A percentile compares a stretch with the other conserved stretches of the same genome.
Conservation (phyloP, 23 tunicate species). For the Styela clava region DNA sequence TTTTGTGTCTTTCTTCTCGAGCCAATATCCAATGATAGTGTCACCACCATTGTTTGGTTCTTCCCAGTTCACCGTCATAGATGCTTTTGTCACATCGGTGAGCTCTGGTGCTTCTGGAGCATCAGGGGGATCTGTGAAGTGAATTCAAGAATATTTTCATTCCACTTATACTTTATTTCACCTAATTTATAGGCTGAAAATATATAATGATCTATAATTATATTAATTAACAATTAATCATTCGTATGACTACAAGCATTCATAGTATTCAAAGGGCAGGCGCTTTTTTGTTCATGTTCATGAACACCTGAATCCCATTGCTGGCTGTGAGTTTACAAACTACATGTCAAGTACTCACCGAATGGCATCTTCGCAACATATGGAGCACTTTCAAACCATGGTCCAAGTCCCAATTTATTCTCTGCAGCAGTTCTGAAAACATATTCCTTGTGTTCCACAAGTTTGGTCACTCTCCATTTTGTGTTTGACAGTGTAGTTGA, state of each 20-base stretch:
- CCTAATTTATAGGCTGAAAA: too few relatives aligned
- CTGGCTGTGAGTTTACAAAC: too few relatives aligned
- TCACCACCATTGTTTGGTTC: constrained; percentile 83
- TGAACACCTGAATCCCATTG: too few relatives aligned
- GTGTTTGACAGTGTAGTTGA: constrained; percentile 35
- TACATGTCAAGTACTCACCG: too few relatives aligned
- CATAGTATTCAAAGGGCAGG: too few relatives aligned
- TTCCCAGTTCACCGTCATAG: constrained; percentile 71
- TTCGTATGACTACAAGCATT: too few relatives aligned
- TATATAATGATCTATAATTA: too few relatives aligned
- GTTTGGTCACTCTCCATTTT: constrained; percentile 57
- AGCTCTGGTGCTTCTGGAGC: constrained; percentile 30
- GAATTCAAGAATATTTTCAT: too few relatives aligned
- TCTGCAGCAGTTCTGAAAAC: constrained; percentile 88
- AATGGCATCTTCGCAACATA: constrained; percentile 86
- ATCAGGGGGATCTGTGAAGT: constrained; percentile 30
- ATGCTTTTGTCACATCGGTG: constrained; percentile 40
- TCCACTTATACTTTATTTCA: too few relatives aligned
- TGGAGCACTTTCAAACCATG: constrained; percentile 72
- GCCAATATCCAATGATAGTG: constrained; percentile 78
- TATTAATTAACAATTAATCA: too few relatives aligned
- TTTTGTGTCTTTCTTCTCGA: constrained; percentile 79
- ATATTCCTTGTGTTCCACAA: constrained; percentile 72
- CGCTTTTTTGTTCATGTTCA: too few relatives aligned
- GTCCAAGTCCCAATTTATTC: constrained; percentile 86